phyloP scores from a whole-genome alignment of 2,113 vertebrate species.

The Apodemus speciosus region DNA sequence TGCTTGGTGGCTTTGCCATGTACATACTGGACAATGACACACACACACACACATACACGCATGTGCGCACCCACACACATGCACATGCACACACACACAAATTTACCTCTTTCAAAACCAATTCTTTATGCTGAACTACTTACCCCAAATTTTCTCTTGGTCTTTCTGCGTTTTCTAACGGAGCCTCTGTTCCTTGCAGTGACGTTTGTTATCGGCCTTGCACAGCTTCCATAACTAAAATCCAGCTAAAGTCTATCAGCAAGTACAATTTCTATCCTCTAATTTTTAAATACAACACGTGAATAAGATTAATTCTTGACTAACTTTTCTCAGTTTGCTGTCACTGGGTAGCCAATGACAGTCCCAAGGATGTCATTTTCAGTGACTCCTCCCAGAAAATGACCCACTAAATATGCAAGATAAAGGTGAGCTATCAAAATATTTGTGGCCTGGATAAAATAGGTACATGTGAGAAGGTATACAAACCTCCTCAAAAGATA shows the following conservation, averaged over 20 bases:
- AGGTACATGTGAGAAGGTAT: neutral
- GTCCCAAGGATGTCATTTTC: neutral
- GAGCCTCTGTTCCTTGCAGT: neutral
- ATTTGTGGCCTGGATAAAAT: neutral
- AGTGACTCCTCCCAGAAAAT: neutral
- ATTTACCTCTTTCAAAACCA: neutral
- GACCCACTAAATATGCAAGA: neutral
- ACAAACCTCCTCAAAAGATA: conserved; percentile 9
- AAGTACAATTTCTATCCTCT: conserved; percentile 4
- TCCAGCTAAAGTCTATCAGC: neutral
- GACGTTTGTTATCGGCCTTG: neutral
- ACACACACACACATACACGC: neutral
- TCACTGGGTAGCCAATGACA: neutral
- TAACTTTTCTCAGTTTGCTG: neutral
- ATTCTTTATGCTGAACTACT: neutral
- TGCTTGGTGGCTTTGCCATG: neutral
- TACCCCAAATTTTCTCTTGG: conserved; percentile 2
- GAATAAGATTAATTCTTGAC: conserved; percentile 7
- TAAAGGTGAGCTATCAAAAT: conserved; percentile 15
- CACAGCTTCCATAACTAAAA: conserved; percentile 22
- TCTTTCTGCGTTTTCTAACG: neutral
- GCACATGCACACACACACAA: neutral
- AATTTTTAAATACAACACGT: neutral
- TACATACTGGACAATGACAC: neutral
- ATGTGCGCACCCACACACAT: neutral